A percentile compares a stretch with the other conserved stretches of the same genome.
These are phyloP conservation scores for Ictalurus punctatus DNA, from an alignment of 2,113 vertebrate species.

Conservation along the genomic window DNA sequence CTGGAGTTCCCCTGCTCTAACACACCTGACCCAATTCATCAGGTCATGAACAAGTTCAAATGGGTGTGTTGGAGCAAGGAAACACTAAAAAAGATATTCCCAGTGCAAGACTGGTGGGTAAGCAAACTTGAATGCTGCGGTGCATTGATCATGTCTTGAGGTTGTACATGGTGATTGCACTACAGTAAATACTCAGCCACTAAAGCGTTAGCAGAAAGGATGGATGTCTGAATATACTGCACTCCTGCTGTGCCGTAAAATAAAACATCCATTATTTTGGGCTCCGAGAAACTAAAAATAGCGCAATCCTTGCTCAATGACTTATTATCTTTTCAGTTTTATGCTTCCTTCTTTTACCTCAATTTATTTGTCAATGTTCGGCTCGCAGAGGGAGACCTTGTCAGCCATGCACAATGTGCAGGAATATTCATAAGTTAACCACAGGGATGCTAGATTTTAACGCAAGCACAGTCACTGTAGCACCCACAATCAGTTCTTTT, in stretches of 20 bases:
- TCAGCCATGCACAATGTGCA: neutral
- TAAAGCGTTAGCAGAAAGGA: neutral
- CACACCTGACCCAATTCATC: constrained; percentile 13
- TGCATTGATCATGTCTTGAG: neutral
- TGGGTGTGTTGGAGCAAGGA: neutral
- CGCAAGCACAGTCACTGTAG: neutral
- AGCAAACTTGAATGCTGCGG: neutral
- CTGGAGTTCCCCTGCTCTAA: constrained; percentile 11
- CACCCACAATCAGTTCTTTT: neutral
- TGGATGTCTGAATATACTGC: neutral
- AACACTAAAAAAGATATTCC: neutral
- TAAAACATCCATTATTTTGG: neutral
- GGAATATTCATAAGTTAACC: neutral
- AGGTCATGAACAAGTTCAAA: neutral
- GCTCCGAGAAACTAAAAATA: neutral
- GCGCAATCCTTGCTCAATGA: neutral
- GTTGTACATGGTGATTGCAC: too few relatives aligned
- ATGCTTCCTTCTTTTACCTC: neutral
- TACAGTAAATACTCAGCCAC: constrained; percentile 1
- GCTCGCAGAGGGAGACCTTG: neutral
- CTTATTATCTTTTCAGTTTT: neutral
- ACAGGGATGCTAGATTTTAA: constrained; percentile 1
- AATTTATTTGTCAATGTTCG: neutral
- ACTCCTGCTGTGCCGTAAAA: neutral
- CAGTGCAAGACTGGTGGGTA: neutral